A percentile compares a stretch with the other conserved stretches of the same genome.
phyloP scores from a whole-genome alignment of 2,797 vertebrate genomes.

The Pseudochromis fuscus region DNA sequence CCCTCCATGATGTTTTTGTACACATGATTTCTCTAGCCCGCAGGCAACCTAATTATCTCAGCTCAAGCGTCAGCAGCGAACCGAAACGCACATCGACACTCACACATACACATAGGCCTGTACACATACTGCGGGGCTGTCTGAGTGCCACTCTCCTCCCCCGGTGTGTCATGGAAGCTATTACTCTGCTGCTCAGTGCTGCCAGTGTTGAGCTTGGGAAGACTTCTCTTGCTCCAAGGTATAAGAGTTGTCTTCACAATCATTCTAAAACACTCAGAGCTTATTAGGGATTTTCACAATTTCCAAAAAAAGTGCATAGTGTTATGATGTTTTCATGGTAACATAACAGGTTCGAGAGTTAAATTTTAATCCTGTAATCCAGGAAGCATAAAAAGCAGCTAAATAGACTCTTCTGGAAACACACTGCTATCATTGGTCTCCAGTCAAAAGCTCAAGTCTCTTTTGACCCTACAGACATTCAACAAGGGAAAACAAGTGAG shows the following conservation, averaged over 20 bases:
- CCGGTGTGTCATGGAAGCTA: slow-evolving; percentile 75
- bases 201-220: slow-evolving; percentile 51
- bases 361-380: slow-evolving; percentile 26
- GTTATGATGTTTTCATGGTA: slow-evolving; percentile 7
- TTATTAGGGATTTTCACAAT: neutral
- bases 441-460: slow-evolving; percentile 15
- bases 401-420: slow-evolving; percentile 13
- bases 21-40: slow-evolving; percentile 80
- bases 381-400: slow-evolving; percentile 5
- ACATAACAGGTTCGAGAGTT: slow-evolving; percentile 7
- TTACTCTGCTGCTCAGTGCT: slow-evolving; percentile 69
- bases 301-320: neutral
- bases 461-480: slow-evolving; percentile 35
- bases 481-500: slow-evolving; percentile 43
- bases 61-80: slow-evolving; percentile 74
- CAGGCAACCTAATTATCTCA: slow-evolving; percentile 82
- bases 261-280: neutral
- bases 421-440: slow-evolving; percentile 12
- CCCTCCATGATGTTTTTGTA: slow-evolving; percentile 83
- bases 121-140: slow-evolving; percentile 60
- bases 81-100: slow-evolving; percentile 67
- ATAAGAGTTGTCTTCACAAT: slow-evolving; percentile 21
- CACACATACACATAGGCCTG: slow-evolving; percentile 47
- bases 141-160: slow-evolving; percentile 69
- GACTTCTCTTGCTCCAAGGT: slow-evolving; percentile 26